Percentiles rank a stretch among this genome's conserved stretches.
These are phyloP conservation scores for Neomorphus geoffroyi DNA, from an alignment of 2,797 vertebrate species.

Conservation along the genomic window DNA sequence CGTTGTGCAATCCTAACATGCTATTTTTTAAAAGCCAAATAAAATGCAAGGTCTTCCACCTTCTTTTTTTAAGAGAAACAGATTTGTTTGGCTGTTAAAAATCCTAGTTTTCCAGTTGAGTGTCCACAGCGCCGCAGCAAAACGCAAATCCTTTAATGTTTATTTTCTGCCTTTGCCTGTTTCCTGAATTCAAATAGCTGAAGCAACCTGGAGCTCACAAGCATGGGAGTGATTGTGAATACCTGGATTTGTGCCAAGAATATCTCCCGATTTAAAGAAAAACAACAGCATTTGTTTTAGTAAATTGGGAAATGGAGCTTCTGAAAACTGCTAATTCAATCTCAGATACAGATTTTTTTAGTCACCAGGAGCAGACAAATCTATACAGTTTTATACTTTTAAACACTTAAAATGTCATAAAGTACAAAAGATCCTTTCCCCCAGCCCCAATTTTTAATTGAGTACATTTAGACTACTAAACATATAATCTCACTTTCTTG, in stretches of 20 bases:
- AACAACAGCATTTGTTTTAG: constrained; percentile 43
- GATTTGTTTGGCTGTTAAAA: constrained; percentile 43
- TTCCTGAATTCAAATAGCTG: constrained; percentile 67
- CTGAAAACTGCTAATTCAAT: constrained; percentile 26
- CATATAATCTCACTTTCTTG: background rate
- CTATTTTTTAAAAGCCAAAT: background rate
- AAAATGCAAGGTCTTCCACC: constrained; percentile 18
- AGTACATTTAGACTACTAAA: background rate
- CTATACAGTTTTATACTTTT: background rate
- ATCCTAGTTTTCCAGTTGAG: constrained; percentile 50
- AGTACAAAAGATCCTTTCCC: background rate
- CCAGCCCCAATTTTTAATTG: background rate
- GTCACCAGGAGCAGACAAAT: background rate
- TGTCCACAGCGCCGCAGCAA: constrained; percentile 24
- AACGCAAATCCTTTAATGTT: constrained; percentile 64
- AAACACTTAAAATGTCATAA: background rate
- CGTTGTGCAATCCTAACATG: background rate
- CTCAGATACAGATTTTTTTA: background rate
- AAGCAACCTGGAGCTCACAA: constrained; percentile 34
- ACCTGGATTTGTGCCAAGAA: constrained; percentile 35
- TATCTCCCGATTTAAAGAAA: constrained; percentile 59
- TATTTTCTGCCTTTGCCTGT: constrained; percentile 53
- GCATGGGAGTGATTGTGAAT: constrained; percentile 56
- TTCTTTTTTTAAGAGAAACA: background rate
- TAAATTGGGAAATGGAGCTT: constrained; percentile 34